These are phyloP conservation scores for Ranitomeya variabilis DNA, from an alignment of 2,113 vertebrate species.

Conservation along the genomic window DNA sequence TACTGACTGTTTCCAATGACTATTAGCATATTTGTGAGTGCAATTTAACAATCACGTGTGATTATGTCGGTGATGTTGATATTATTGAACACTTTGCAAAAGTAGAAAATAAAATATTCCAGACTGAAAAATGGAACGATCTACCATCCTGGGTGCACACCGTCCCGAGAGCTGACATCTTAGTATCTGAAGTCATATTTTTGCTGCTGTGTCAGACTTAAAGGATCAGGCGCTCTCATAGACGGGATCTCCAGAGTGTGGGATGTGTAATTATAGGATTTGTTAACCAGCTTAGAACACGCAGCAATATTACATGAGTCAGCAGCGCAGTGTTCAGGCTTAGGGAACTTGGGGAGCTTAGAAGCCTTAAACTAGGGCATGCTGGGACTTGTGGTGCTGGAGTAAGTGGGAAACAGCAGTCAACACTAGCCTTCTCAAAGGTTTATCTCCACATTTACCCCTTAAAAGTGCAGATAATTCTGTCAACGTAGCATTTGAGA, in stretches of 20 bases:
- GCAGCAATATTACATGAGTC: conserved; percentile 18
- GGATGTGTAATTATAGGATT: conserved; percentile 43
- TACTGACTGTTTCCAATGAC: not conserved
- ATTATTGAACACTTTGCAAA: not conserved
- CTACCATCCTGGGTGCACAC: not conserved
- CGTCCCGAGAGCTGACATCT: not conserved
- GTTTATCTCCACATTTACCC: too few relatives aligned
- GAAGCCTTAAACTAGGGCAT: not conserved
- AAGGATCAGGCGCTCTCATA: conserved; percentile 11
- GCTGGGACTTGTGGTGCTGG: conserved; percentile 6
- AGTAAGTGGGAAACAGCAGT: not conserved
- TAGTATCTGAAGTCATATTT: conserved; percentile 1
- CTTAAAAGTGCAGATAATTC: not conserved
- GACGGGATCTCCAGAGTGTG: conserved; percentile 7
- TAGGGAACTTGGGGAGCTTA: not conserved
- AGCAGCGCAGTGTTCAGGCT: not conserved
- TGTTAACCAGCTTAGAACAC: conserved; percentile 13
- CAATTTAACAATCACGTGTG: too few relatives aligned
- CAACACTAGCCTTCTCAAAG: too few relatives aligned
- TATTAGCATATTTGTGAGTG: not conserved
- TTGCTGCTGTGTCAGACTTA: not conserved
- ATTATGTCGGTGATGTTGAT: too few relatives aligned
- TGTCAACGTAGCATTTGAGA: not conserved
- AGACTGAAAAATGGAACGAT: not conserved
- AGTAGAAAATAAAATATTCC: not conserved